These are phyloP conservation scores for Dunckerocampus dactyliophorus DNA, from an alignment of 2,113 vertebrate genomes.

Conservation along the genomic window DNA sequence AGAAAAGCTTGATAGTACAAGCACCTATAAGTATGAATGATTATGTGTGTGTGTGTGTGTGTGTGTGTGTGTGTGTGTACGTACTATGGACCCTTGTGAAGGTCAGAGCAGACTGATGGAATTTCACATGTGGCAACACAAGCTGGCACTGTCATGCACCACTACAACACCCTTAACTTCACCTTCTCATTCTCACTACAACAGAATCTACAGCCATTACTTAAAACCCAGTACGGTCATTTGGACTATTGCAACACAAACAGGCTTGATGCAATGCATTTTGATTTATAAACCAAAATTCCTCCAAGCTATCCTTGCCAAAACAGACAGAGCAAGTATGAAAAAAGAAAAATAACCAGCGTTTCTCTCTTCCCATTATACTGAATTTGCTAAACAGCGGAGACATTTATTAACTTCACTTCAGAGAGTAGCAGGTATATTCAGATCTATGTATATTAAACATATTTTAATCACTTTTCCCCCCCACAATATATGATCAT, in stretches of 20 bases:
- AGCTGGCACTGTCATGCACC: conserved; percentile 45
- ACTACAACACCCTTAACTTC: conserved; percentile 35
- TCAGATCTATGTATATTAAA: too few relatives aligned
- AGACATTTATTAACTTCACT: too few relatives aligned
- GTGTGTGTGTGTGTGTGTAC: conserved; percentile 18
- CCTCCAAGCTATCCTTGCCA: too few relatives aligned
- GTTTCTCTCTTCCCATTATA: too few relatives aligned
- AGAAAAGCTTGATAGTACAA: conserved; percentile 40
- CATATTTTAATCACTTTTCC: too few relatives aligned
- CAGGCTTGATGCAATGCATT: background rate
- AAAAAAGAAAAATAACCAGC: too few relatives aligned
- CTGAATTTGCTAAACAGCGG: too few relatives aligned
- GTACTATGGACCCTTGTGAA: conserved; percentile 31
- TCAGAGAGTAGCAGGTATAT: too few relatives aligned
- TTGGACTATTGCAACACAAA: background rate
- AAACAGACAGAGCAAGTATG: too few relatives aligned
- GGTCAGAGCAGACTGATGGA: conserved; percentile 49
- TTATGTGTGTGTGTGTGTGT: background rate
- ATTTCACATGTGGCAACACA: conserved; percentile 41
- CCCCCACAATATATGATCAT: too few relatives aligned
- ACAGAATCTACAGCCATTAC: background rate
- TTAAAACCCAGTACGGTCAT: background rate
- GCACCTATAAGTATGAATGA: conserved; percentile 11
- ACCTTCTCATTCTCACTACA: conserved; percentile 30
- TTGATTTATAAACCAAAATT: too few relatives aligned